These are phyloP conservation scores for Hyperopisus bebe DNA, from an alignment of 2,113 vertebrate genomes.

Conservation along the genomic window DNA sequence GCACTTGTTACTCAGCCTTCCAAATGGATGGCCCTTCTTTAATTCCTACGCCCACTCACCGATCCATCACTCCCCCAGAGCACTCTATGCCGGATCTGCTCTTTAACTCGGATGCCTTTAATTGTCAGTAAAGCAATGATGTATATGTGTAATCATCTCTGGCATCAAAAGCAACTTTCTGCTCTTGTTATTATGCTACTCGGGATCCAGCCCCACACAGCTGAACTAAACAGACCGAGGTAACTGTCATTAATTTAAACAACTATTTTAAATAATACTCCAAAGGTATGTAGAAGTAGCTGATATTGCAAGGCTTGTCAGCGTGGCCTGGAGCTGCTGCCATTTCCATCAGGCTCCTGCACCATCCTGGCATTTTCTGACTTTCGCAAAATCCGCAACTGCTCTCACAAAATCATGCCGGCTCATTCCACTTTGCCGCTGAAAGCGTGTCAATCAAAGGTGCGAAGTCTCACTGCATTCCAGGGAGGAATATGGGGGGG, in stretches of 20 bases:
- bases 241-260: slow-evolving; percentile 9
- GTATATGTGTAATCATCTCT: neutral
- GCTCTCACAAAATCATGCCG: neutral
- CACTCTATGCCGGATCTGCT: neutral
- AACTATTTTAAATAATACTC: neutral
- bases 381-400: neutral
- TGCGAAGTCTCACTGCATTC: neutral
- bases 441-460: neutral
- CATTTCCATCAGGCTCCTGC: neutral
- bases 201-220: neutral
- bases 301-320: neutral
- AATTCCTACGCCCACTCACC: neutral
- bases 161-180: neutral
- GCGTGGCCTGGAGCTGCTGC: neutral
- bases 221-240: neutral
- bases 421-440: neutral
- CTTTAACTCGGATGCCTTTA: neutral
- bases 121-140: neutral
- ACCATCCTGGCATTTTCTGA: neutral
- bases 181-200: neutral
- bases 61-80: neutral
- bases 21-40: neutral
- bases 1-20: neutral
- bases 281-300: neutral
- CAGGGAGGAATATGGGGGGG: neutral